Base-by-base conservation (phyloP, 2,113 vertebrate genomes). In the Dipodomys ordii region DNA sequence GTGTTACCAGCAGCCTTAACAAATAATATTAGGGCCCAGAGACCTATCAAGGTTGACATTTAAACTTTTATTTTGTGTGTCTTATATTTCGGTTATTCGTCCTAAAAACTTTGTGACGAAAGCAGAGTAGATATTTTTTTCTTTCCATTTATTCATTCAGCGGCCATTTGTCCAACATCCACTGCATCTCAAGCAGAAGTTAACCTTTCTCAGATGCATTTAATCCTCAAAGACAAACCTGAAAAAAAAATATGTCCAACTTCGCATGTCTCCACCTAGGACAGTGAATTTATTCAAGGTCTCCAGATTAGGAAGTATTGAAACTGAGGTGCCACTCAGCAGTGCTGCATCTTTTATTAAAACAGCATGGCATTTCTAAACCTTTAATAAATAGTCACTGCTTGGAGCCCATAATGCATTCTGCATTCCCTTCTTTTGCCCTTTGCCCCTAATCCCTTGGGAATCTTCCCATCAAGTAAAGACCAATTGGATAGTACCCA, bases 361-460 rank as follows among this genome's bases (percentile, higher is more conserved):
- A 92, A 84, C n/a, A 83, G 87, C 23, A 77, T 76, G 77, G 53
- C 73, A 39, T 67, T 81, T 95, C 11, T n/a, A 83, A 90, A 44
- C 25, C 27, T 49, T 62, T 84, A 44, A 35, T 35, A 78, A 85
- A 64, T n/a, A 85, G 62, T 27, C 49, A 65, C 73, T 69, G 7
- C 35, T 22, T 82, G 35, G 10, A 83, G 3, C 19, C 81, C 82
- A 19, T 88, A 16, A 82, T 44, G 32, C 0, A 20, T 3, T 3
- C 35, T 2, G 18, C 1, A 20, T 20, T 13, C 8, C 8, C 67
- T 87, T 20, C 9, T 11, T 27, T 83, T 12, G 1, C 15, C 1
- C 9, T 22, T 6, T 67, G 6, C 20, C 9, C 28, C 5, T 13
- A 44, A 28, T 13, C 7, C 25, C 12, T 11, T 28, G 6, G 2